phyloP scores from a whole-genome alignment of 2,113 vertebrate genomes.

The Columba janthina region DNA sequence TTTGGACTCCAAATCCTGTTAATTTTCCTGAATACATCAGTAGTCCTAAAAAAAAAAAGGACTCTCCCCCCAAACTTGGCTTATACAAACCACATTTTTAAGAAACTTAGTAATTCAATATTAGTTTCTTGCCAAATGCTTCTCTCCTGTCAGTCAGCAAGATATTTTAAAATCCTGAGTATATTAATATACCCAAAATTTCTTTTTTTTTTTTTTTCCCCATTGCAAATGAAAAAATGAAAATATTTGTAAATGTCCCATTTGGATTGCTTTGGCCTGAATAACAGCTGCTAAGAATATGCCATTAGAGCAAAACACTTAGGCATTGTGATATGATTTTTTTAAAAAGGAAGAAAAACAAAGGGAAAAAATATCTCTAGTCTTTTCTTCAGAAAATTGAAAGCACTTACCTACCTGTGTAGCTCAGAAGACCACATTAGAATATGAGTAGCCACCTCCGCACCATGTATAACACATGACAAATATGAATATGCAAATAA shows the following conservation, averaged over 20 bases:
- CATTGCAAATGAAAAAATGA: neutral
- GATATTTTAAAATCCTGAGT: neutral
- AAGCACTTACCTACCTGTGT: neutral
- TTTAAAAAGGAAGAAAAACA: accelerated
- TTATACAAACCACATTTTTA: neutral
- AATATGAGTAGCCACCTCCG: neutral
- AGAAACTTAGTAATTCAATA: neutral
- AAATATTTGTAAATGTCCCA: neutral
- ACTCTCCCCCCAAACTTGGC: accelerated
- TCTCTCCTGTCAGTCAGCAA: neutral
- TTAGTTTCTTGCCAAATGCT: neutral
- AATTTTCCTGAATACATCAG: neutral
- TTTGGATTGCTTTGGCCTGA: neutral
- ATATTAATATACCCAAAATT: neutral
- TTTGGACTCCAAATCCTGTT: neutral
- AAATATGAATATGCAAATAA: neutral
- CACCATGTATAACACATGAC: neutral
- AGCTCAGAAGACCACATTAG: neutral
- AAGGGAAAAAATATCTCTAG: neutral
- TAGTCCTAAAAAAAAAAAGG: neutral
- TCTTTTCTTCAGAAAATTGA: neutral
- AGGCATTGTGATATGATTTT: neutral
- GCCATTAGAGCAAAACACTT: neutral
- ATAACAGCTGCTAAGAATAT: neutral
- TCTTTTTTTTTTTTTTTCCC: neutral